These are phyloP conservation scores for Ophiodon elongatus DNA, from an alignment of 2,113 vertebrate species.

Conservation along the genomic window DNA sequence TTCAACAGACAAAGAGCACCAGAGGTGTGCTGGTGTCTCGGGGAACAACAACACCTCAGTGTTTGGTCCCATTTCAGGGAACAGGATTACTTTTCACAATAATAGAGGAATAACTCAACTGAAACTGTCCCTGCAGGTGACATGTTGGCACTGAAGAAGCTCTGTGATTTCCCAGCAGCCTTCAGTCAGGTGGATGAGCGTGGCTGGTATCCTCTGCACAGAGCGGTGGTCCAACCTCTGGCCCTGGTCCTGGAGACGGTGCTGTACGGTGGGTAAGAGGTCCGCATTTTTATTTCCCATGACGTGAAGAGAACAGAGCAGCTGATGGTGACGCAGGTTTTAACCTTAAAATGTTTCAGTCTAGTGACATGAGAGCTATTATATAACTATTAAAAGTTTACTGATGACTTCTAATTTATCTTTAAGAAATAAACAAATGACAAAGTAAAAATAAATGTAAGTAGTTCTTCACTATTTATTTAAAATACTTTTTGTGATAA, in stretches of 20 bases:
- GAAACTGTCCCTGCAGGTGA: slow-evolving; percentile 75
- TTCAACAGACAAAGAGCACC: no score
- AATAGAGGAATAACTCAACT: background rate
- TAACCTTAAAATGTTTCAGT: no score
- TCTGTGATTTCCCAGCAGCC: slow-evolving; percentile 82
- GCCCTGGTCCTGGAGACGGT: slow-evolving; percentile 87
- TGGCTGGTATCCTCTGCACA: slow-evolving; percentile 88
- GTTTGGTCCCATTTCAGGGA: background rate
- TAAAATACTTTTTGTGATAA: no score
- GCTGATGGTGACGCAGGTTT: background rate
- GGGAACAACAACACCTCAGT: no score
- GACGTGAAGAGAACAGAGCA: background rate
- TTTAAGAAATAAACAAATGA: no score
- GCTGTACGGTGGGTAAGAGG: slow-evolving; percentile 84
- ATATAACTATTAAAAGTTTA: no score
- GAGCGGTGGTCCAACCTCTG: slow-evolving; percentile 83
- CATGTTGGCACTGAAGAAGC: slow-evolving; percentile 84
- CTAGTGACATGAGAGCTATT: no score
- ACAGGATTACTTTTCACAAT: background rate
- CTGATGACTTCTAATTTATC: no score
- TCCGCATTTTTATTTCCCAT: background rate
- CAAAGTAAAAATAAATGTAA: no score
- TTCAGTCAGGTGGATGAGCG: slow-evolving; percentile 88
- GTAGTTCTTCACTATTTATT: no score
- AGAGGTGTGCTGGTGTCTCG: no score